A percentile compares a stretch with the other conserved stretches of the same genome.
Evolutionary conservation across 2,888 invertebrate species (phyloP).

Genomic region (Peribatodes rhomboidaria): DNA sequence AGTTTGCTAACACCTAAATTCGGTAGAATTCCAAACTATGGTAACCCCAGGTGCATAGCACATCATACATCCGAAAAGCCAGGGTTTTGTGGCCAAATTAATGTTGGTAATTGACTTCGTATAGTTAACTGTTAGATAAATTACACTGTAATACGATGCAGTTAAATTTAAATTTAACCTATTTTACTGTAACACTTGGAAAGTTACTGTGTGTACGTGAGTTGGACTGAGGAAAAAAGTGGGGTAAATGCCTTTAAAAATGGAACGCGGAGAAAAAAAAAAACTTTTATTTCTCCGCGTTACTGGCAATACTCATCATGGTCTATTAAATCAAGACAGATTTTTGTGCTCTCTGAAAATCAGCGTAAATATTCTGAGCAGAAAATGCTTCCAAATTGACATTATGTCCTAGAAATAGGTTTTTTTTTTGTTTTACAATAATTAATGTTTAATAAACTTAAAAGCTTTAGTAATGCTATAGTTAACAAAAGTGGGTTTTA

Average conservation of each 20-base stretch:
- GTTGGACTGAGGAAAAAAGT: not conserved
- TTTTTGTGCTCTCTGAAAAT: too few species aligned
- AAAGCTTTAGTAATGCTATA: too few species aligned
- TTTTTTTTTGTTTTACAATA: too few species aligned
- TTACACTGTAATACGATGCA: conserved; percentile 47
- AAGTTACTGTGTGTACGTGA: conserved; percentile 4
- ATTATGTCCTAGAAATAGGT: too few species aligned
- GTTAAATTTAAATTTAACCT: conserved; percentile 45
- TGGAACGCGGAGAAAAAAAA: too few species aligned
- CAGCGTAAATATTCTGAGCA: too few species aligned
- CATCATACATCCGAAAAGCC: conserved; percentile 33
- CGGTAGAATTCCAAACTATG: conserved; percentile 8
- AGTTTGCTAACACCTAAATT: not conserved
- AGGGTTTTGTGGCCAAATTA: conserved; percentile 52
- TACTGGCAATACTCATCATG: too few species aligned
- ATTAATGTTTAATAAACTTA: too few species aligned
- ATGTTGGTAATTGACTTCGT: conserved; percentile 59
- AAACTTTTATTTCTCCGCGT: too few species aligned
- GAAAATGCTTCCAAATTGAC: not conserved
- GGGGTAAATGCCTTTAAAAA: not conserved
- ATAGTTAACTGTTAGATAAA: conserved; percentile 53
- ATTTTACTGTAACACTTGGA: conserved; percentile 21
- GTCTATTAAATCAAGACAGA: too few species aligned
- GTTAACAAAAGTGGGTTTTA: too few species aligned
- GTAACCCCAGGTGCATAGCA: conserved; percentile 23